Base-by-base conservation (phyloP, 1,140 invertebrate genomes). In the Apocrypta bakeri region DNA sequence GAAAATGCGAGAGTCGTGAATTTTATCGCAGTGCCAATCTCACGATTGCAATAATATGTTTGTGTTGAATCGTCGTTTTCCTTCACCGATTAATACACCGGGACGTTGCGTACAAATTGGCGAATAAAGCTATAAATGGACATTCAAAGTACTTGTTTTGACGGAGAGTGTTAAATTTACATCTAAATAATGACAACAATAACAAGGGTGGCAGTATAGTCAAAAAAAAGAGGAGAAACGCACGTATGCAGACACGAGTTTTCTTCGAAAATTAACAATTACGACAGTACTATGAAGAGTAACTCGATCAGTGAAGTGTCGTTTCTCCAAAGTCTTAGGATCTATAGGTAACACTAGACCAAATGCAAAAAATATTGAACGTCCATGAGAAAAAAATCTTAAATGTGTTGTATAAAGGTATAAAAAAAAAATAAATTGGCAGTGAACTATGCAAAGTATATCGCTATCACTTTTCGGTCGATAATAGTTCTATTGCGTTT, bases 281-380 rank as follows among this genome's bases (percentile, higher is more conserved):
- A 37, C 9, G 63, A 72, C 75, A 40, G 75, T 40, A 42, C 8
- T 33, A 29, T 61, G 72, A 71, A 29, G 66, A 81, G 17, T 24
- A 80, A 17, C 6, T 37, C n/a, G n/a, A 24, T 24, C 31, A 7
- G 29, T 31, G 56, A 64, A 42, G 40, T 21, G 73, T 12, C 8
- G 40, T 40, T 72, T 40, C 33, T 72, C 33, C 25, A 27, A 81
- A 68, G 27, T 29, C 77, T 79, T 74, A 82, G 61, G 79, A 71
- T 76, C 84, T 84, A 69, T 66, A 71, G 80, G 81, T 82, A 75
- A 72, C 76, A 37, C 72, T 74, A 81, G 64, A 78, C 76, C 80
- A 79, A 77, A 82, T 82, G 77, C 77, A 79, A 64, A 69, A 77
- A 82, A 71, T 75, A 61, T 75, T 29, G 27, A 82, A 79, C 69